phyloP scores from a whole-genome alignment of 2,888 invertebrate species.

The Volucella inflata region DNA sequence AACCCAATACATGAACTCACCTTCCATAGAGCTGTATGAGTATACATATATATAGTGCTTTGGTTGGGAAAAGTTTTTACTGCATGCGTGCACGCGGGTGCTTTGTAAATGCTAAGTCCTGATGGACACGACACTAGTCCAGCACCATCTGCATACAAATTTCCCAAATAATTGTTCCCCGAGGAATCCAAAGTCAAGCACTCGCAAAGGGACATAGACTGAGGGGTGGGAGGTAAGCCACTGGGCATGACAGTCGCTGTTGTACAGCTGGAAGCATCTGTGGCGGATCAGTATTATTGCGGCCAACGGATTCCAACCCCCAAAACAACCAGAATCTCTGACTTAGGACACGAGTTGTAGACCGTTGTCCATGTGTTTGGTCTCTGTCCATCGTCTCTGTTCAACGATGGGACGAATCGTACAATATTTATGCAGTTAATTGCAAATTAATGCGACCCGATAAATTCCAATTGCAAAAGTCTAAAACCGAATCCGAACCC shows the following conservation, averaged over 20 bases:
- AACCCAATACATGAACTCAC: constrained; percentile 20
- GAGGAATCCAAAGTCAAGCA: constrained; percentile 19
- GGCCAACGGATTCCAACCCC: constrained; percentile 11
- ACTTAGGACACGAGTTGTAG: constrained; percentile 25
- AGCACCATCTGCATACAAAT: constrained; percentile 57
- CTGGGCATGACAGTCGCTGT: constrained; percentile 25
- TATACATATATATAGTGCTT: constrained; percentile 5
- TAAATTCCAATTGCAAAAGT: constrained; percentile 65
- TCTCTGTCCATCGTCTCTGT: constrained; percentile 16
- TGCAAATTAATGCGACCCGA: constrained; percentile 73
- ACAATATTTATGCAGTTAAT: constrained; percentile 73
- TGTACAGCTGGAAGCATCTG: constrained; percentile 40
- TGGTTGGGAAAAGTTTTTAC: constrained; percentile 7
- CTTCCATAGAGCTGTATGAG: not conserved
- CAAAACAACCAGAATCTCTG: constrained; percentile 46
- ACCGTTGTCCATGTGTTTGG: constrained; percentile 7
- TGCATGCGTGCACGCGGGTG: not conserved
- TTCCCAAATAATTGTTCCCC: constrained; percentile 62
- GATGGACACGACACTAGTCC: constrained; percentile 31
- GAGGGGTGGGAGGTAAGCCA: constrained; percentile 34
- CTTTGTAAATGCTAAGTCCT: constrained; percentile 25
- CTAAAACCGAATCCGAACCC: constrained; percentile 38
- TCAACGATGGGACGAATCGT: constrained; percentile 60
- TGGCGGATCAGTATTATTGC: constrained; percentile 49
- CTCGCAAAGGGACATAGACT: constrained; percentile 15